These are phyloP conservation scores for Hippocampus barbouri DNA, from an alignment of 2,113 vertebrate genomes.

Conservation along the genomic window DNA sequence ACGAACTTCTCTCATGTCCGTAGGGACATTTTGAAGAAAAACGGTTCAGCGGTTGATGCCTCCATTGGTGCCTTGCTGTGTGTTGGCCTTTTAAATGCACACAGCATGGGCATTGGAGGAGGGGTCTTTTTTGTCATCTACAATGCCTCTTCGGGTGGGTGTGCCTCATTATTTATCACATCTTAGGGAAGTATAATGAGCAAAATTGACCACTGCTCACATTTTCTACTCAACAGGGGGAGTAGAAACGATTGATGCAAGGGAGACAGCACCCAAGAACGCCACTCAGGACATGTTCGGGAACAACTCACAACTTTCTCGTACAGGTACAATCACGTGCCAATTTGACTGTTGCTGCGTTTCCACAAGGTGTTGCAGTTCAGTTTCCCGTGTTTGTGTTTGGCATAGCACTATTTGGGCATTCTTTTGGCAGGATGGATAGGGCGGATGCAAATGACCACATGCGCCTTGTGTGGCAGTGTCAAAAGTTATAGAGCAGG, in stretches of 20 bases:
- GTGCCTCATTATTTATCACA: neutral
- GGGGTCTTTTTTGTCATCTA: slow-evolving; percentile 88
- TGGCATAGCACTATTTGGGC: neutral
- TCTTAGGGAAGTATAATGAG: neutral
- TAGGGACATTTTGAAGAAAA: slow-evolving; percentile 84
- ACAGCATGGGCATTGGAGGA: slow-evolving; percentile 96
- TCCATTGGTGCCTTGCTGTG: slow-evolving; percentile 89
- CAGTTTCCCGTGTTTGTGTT: neutral
- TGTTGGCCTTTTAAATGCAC: slow-evolving; percentile 83
- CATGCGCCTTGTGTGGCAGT: neutral
- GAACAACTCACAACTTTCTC: slow-evolving; percentile 77
- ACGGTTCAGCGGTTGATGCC: slow-evolving; percentile 87
- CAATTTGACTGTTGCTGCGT: neutral
- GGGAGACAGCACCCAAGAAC: slow-evolving; percentile 82
- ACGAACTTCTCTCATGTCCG: slow-evolving; percentile 17
- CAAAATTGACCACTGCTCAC: neutral
- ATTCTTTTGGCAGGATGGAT: neutral
- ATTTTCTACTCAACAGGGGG: slow-evolving; percentile 72
- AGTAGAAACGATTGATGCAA: slow-evolving; percentile 88
- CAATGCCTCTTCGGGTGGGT: slow-evolving; percentile 77
- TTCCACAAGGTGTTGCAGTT: neutral
- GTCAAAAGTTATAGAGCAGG: too few species aligned
- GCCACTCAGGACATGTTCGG: slow-evolving; percentile 80
- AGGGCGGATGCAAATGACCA: neutral
- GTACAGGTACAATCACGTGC: slow-evolving; percentile 72